These are phyloP conservation scores for Iphiclides podalirius DNA, from an alignment of 2,888 invertebrate species.

Conservation along the genomic window DNA sequence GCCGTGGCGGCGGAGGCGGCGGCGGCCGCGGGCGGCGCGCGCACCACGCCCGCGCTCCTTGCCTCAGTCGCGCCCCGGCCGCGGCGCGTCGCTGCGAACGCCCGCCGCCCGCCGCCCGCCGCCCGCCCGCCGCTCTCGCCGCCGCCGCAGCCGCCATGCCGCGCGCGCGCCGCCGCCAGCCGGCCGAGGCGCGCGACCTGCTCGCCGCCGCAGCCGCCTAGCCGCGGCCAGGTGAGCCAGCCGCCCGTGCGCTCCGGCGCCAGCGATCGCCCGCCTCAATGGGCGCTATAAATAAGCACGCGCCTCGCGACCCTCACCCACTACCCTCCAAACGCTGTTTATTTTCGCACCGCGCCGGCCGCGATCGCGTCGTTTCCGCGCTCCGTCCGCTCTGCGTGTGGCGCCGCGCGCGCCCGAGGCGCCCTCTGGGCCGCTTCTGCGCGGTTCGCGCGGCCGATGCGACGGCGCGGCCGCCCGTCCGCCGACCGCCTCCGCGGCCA, in stretches of 20 bases:
- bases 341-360: conserved; percentile 36
- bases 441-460: not conserved
- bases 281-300: conserved; percentile 56
- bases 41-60: conserved; percentile 39
- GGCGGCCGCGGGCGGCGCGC: conserved; percentile 28
- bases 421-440: conserved; percentile 9
- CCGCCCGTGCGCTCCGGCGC: conserved; percentile 41
- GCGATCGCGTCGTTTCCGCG: conserved; percentile 22
- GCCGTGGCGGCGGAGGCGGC: conserved; percentile 26
- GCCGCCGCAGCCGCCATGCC: conserved; percentile 54
- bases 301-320: conserved; percentile 59
- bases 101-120: conserved; percentile 50
- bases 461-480: not conserved
- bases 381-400: conserved; percentile 23
- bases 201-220: too few relatives aligned
- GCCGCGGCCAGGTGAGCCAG: conserved; percentile 50
- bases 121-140: conserved; percentile 51
- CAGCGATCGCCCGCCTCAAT: conserved; percentile 43
- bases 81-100: conserved; percentile 49
- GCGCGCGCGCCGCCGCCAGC: conserved; percentile 43
- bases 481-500: not conserved
- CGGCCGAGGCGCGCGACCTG: conserved; percentile 42
- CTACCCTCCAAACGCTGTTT: conserved; percentile 55
- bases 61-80: conserved; percentile 57
- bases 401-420: conserved; percentile 2